phyloP scores from a whole-genome alignment of 2,888 invertebrate genomes.

The Bimastos eiseni region DNA sequence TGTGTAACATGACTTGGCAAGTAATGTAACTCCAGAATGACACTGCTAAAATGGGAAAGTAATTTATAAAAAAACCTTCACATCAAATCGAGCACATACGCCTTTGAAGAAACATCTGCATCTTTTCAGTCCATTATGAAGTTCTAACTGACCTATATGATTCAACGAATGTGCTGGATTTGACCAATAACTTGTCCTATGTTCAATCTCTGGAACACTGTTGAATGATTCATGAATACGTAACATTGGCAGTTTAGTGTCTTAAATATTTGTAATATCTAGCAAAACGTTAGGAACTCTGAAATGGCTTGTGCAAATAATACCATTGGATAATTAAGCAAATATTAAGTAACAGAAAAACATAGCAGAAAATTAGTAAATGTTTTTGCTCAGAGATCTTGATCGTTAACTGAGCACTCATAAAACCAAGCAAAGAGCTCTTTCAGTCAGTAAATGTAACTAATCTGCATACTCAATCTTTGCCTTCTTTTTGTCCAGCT shows the following conservation, averaged over 20 bases:
- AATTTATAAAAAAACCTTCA: not conserved
- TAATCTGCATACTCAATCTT: conserved; percentile 65
- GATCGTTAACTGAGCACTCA: not conserved
- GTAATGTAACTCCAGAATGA: not conserved
- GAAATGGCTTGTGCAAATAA: not conserved
- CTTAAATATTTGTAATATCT: not conserved
- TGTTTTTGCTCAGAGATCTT: not conserved
- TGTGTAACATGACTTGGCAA: too few species aligned
- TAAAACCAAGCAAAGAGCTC: not conserved
- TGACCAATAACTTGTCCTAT: not conserved
- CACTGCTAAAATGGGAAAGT: conserved; percentile 22
- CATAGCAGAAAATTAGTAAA: conserved; percentile 20
- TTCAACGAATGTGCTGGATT: not conserved
- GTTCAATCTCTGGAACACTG: too few species aligned
- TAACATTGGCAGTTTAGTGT: not conserved
- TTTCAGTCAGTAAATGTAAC: not conserved
- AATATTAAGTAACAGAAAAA: too few species aligned
- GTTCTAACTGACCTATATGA: not conserved
- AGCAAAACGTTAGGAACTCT: not conserved
- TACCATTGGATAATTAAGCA: not conserved
- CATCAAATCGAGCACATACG: conserved; percentile 14
- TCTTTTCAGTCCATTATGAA: not conserved
- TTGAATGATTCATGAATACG: too few species aligned
- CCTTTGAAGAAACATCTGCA: not conserved
- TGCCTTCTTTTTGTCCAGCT: conserved; percentile 75